phyloP scores from a whole-genome alignment of 2,113 vertebrate species.

The Oncorhynchus tshawytscha region DNA sequence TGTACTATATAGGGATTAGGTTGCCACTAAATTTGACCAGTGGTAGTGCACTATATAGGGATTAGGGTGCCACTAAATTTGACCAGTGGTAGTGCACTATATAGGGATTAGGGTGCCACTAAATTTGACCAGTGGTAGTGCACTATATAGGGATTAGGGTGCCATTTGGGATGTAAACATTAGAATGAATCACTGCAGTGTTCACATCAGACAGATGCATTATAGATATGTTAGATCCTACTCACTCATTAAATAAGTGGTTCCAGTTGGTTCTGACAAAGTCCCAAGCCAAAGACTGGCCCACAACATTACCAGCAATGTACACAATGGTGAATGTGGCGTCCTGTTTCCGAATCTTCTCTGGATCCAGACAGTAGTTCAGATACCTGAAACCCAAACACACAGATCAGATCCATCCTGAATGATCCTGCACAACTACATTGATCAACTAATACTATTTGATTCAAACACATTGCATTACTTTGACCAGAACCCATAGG shows the following conservation, averaged over 20 bases:
- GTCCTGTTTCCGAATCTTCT: slow-evolving; percentile 81
- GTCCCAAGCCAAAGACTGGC: slow-evolving; percentile 83
- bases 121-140: too few relatives aligned
- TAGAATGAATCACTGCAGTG: too few relatives aligned
- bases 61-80: too few relatives aligned
- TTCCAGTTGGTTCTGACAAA: slow-evolving; percentile 81
- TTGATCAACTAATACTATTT: too few relatives aligned
- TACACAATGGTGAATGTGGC: slow-evolving; percentile 70
- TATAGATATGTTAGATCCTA: background rate
- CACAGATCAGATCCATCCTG: background rate
- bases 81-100: too few relatives aligned
- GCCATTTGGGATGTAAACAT: too few relatives aligned
- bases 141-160: background rate
- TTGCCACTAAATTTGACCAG: background rate
- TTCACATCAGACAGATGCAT: background rate
- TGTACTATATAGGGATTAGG: background rate
- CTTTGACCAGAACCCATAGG: too few relatives aligned
- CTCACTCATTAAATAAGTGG: slow-evolving; percentile 76
- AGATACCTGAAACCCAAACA: slow-evolving; percentile 75
- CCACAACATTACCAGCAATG: slow-evolving; percentile 75
- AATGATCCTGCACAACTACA: background rate
- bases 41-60: background rate
- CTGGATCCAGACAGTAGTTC: slow-evolving; percentile 71
- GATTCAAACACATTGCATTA: too few relatives aligned
- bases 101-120: too few relatives aligned